Evolutionary conservation across 2,113 vertebrate species (phyloP), one percentile per base, ranked within the genome.

Genomic region (Tinamus guttatus): DNA sequence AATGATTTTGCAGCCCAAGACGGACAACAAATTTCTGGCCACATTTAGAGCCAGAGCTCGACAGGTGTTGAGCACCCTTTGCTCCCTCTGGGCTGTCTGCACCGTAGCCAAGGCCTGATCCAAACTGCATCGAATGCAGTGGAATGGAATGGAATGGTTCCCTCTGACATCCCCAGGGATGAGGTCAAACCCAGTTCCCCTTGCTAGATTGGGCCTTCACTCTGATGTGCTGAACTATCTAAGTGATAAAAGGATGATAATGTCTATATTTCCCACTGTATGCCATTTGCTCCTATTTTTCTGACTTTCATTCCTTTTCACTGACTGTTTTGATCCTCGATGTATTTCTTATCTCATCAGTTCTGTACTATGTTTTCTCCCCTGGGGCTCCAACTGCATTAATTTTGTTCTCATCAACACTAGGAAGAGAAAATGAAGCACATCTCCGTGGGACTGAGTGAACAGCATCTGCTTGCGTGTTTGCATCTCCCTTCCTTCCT

Each of bases 81-180:
- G 1, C 27, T 38, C 13, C 28, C 28, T 9, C 16, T 25, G 51
- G 8, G 54, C 18, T 85, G 16, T 24, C 30, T 25, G 24, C n/a
- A 32, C 15, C 25, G 4, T 27, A 45, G 3, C 4, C 24, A 49
- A 71, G 28, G 32, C 52, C 13, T 41, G 62, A 67, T 40, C 40
- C 69, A 75, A 11, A 9, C 68, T 28, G 77, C 6, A 0, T 9
- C 0, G 0, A n/a, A n/a, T n/a, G n/a, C n/a, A n/a, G n/a, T n/a
- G n/a, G n/a, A n/a, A n/a, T n/a, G n/a, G n/a, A n/a, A n/a, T n/a
- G n/a, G n/a, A n/a, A n/a, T n/a, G n/a, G 25, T 89, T 90, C 81
- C 17, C 70, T 79, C 7, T 32, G 19, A 27, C 43, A 20, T 12
- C 1, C 5, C 4, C 1, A 41, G 20, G 4, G 9, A 7, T 78